These are phyloP conservation scores for Drosophila buzzatii DNA, from an alignment of 2,888 invertebrate genomes.

Conservation along the genomic window DNA sequence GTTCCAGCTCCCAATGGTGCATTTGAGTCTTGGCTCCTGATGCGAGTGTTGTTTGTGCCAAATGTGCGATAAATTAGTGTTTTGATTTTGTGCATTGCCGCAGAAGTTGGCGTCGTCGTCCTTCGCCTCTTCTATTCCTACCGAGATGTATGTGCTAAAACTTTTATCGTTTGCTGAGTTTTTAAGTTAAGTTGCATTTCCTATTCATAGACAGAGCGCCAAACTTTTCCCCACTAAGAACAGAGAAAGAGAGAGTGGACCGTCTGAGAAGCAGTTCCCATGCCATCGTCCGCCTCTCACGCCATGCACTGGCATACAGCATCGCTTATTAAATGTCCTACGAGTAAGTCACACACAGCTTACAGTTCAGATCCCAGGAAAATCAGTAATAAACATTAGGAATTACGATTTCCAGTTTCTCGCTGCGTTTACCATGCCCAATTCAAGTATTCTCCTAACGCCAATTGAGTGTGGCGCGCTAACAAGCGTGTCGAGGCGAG, in stretches of 20 bases:
- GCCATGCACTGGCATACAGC: constrained; percentile 63
- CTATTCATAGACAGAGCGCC: constrained; percentile 66
- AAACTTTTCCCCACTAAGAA: constrained; percentile 46
- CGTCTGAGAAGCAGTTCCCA: constrained; percentile 20
- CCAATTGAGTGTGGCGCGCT: constrained; percentile 32
- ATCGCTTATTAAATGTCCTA: constrained; percentile 59
- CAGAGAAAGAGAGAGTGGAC: not conserved
- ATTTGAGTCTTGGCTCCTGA: constrained; percentile 64
- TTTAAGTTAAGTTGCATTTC: constrained; percentile 69
- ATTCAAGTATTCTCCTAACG: constrained; percentile 60
- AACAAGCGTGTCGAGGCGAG: constrained; percentile 61
- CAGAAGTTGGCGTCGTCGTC: constrained; percentile 62
- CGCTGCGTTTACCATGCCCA: constrained; percentile 45
- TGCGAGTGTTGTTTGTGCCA: constrained; percentile 74
- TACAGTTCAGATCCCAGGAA: constrained; percentile 7
- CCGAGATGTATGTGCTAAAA: constrained; percentile 66
- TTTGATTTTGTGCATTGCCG: constrained; percentile 76
- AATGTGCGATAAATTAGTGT: constrained; percentile 80
- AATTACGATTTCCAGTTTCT: constrained; percentile 43
- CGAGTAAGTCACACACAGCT: not conserved
- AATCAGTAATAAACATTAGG: constrained; percentile 63
- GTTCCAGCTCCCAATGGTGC: constrained; percentile 51
- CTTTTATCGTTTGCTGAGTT: constrained; percentile 75
- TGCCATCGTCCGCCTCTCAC: constrained; percentile 37
- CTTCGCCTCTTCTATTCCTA: not conserved